Base-by-base conservation (phyloP, 2,797 vertebrate species). In the Gastrophryne carolinensis region DNA sequence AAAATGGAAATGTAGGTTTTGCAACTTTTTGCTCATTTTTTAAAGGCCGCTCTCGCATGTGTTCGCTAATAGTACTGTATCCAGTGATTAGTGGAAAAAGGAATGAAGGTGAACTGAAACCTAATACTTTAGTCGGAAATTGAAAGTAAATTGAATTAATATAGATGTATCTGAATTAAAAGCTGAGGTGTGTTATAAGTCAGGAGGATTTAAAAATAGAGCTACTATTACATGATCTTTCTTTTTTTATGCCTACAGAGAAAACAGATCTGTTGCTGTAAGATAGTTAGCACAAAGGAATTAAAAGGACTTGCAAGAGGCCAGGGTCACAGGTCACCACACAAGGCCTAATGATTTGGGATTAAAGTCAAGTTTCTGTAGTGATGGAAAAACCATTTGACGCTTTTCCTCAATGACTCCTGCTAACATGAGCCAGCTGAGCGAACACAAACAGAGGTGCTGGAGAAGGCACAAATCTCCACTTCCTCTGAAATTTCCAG, bases 401-500 rank as follows among this genome's bases (percentile, higher is more conserved):
- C 80, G 84, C 84, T 86, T 83, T 91, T 93, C 91, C 91, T 90
- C 90, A 73, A 83, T 3, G 74, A 78, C 78, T 80, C 80, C 79
- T 47, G 82, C 86, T 83, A 85, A 86, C 85, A 30, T 6, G 80
- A 88, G 88, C 87, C 82, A 80, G 83, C 86, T 87, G 82, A 88
- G 87, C 76, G 90, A 92, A 87, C 86, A 87, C 92, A 94, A 94
- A 94, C 91, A 94, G 67, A 94, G 92, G 90, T 88, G 79, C 90
- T 89, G 88, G 80, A 88, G 89, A 90, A 89, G 86, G 90, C 91
- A 87, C 89, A 89, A 71, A 71, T 92, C 92, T 90, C 88, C 82
- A 82, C 92, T 95, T 95, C 93, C 92, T 93, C 92, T 93, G 92
- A 94, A 94, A 94, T 90, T 93, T 94, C 93, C 92, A 94, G 90